Base-by-base conservation (phyloP, 2,888 invertebrate genomes). In the Lochmaea capreae region DNA sequence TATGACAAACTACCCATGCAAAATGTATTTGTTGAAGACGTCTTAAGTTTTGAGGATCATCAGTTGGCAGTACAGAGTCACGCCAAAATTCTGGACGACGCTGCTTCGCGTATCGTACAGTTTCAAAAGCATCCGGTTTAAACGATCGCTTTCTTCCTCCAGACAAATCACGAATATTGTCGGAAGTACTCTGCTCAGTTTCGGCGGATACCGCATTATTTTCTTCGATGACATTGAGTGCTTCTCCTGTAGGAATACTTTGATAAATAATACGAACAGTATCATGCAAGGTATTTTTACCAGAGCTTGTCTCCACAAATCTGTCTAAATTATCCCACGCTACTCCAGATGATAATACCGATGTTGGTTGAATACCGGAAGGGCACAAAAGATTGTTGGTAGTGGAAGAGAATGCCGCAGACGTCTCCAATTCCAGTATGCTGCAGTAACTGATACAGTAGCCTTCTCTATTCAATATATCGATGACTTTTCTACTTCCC, bases 241-340 rank as follows among this genome's bases (percentile, higher is more conserved):
- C 74, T 72, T 76, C 75, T 75, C 76, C 74, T 57, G 78, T 76
- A 65, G 76, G 75, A 43, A 79, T 78, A 78, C 78, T 78, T 77
- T 84, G 83, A 75, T 79, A 83, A 42, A 83, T 79, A 33, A 84
- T 83, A 61, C 83, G 80, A 11, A 84, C 84, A 0, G 83, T 85
- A 71, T 85, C 84, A 74, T 85, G 85, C 65, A 85, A 70, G 39
- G 80, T 80, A 73, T 80, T 71, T 78, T 80, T 79, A 18, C 79
- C 81, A 33, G 75, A 71, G 63, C 18, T 75, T 63, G 78, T 80
- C 18, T 81, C 78, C 5, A 81, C 79, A 74, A 74, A 81, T 76
- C 78, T 72, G 62, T 81, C 81, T 58, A 67, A 81, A 77, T 81
- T 80, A 76, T 81, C 78, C 75, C 74, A 81, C 33, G 79, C 81